phyloP scores from a whole-genome alignment of 2,888 invertebrate species.

The Gryllus longicercus region DNA sequence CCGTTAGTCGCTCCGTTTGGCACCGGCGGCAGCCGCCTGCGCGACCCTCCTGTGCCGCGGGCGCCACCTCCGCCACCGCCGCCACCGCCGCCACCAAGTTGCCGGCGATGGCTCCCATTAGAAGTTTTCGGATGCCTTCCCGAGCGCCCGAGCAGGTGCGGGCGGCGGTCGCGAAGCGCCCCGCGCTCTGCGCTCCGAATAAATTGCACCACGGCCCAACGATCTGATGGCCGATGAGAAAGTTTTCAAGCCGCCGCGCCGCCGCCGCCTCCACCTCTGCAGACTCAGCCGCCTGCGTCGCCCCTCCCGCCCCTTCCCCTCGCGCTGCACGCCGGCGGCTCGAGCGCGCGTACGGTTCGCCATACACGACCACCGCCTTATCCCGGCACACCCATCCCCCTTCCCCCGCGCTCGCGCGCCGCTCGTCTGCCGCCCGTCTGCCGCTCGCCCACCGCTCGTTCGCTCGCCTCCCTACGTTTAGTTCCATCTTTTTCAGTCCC shows the following conservation, averaged over 20 bases:
- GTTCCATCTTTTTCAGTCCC: too few species aligned
- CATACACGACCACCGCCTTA: too few species aligned
- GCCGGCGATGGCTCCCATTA: background rate
- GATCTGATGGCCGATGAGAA: slow-evolving; percentile 10
- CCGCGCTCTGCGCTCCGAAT: background rate
- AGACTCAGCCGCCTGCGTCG: too few species aligned
- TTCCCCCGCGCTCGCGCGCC: background rate
- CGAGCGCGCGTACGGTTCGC: too few species aligned
- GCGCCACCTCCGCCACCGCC: background rate
- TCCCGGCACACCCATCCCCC: background rate
- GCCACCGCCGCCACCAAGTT: background rate
- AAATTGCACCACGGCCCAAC: background rate
- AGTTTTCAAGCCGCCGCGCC: background rate
- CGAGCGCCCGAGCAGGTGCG: background rate
- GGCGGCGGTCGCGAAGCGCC: background rate
- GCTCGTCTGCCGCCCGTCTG: background rate
- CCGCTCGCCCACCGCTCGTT: background rate
- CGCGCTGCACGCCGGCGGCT: too few species aligned
- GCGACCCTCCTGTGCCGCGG: background rate
- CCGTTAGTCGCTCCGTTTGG: too few species aligned
- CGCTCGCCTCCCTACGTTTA: background rate
- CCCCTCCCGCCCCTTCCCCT: too few species aligned
- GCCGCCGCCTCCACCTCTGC: too few species aligned
- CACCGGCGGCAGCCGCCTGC: too few species aligned
- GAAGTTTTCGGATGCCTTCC: slow-evolving; percentile 8